Base-by-base conservation (phyloP, 2,888 invertebrate genomes). In the Priocnemis perturbator region DNA sequence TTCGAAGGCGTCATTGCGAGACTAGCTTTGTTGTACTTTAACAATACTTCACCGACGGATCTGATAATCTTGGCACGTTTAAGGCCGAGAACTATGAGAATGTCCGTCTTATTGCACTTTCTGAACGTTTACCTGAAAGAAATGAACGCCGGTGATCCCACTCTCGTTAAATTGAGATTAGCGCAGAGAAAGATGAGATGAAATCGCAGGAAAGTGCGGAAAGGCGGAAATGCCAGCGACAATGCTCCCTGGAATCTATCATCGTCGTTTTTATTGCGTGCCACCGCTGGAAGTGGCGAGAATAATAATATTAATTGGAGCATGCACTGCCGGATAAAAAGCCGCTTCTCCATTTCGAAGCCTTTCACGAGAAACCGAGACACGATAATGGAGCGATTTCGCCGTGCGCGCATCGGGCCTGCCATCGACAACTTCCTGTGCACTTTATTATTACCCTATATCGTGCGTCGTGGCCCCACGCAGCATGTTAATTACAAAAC, bases 271-370 rank as follows among this genome's bases (percentile, higher is more conserved):
- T 50, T 50, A 19, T n/a, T 11, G 19, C n/a, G 5, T n/a, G 50
- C 11, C 47, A 3, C 17, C 47, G 50, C 50, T 14, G 17, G 19
- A n/a, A 11, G 19, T 9, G 50, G 15, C 48, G 23, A 23, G 45
- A 19, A 48, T 48, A 70, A 52, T 26, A 47, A 44, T 20, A 67
- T 58, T 67, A 67, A 70, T 63, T 63, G 63, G 67, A 70, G 70
- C 70, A 50, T 60, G 60, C n/a, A 52, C 20, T 21, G 57, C 21
- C 50, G 44, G 23, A 52, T 48, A 44, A 57, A 60, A 59, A 67
- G 56, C 48, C 45, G 57, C 67, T 64, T 62, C 64, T 70, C 63
- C 67, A 67, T 70, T 60, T 61, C 65, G 23, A 50, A 17, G 15
- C 11, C 50, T 50, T 50, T 50, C 50, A 50, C 23, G 53, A 11